A percentile compares a stretch with the other conserved stretches of the same genome.
These are phyloP conservation scores for Myocastor coypus DNA, from an alignment of 2,113 vertebrate genomes.

Conservation along the genomic window DNA sequence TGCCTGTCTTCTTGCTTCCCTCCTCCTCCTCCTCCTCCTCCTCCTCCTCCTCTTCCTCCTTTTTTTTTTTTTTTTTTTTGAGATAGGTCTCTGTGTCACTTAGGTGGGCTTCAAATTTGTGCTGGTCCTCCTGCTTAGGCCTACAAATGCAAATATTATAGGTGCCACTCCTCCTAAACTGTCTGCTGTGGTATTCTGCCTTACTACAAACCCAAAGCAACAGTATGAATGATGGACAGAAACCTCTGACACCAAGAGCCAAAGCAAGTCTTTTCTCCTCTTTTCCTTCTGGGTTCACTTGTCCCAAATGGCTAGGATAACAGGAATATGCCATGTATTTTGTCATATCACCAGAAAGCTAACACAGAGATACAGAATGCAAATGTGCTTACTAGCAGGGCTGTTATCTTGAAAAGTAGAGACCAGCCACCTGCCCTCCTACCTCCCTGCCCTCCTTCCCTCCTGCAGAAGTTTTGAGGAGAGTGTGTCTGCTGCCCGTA, in stretches of 20 bases:
- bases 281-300: neutral
- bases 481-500: neutral
- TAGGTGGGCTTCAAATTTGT: neutral
- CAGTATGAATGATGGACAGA: too few relatives aligned
- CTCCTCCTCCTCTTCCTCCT: too few relatives aligned
- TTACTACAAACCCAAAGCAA: neutral
- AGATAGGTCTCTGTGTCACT: neutral
- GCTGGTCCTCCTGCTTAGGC: neutral
- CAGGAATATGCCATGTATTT: neutral
- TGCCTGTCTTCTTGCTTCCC: neutral
- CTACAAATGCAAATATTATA: neutral
- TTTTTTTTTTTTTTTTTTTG: neutral
- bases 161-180: neutral
- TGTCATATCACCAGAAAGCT: neutral
- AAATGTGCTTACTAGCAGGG: neutral
- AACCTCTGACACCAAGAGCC: neutral
- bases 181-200: too few relatives aligned
- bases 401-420: neutral
- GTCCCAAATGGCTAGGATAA: neutral
- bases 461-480: neutral
- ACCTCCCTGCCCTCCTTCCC: neutral
- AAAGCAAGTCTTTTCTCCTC: neutral
- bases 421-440: neutral
- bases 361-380: neutral
- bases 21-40: too few relatives aligned